phyloP scores from a whole-genome alignment of 1,140 invertebrate species.

The Sarcophaga peregrina region DNA sequence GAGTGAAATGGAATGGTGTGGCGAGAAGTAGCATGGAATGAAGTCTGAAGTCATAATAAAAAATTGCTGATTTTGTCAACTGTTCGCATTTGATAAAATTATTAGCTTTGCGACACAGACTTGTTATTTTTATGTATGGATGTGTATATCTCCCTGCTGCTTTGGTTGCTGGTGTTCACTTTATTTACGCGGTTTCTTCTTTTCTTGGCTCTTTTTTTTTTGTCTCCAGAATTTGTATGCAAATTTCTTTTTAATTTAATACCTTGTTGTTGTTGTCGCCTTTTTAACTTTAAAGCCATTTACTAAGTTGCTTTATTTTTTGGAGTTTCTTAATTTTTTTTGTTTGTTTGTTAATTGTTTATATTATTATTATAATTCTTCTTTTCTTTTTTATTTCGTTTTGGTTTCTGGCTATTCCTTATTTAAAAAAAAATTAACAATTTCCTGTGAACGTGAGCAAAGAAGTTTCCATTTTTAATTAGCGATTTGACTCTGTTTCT shows the following conservation, averaged over 20 bases:
- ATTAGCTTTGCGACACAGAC: conserved; percentile 52
- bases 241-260: conserved; percentile 48
- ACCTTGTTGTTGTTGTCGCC: conserved; percentile 35
- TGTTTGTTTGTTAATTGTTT: conserved; percentile 15
- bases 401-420: background rate
- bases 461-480: background rate
- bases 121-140: conserved; percentile 33
- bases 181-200: background rate
- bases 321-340: conserved; percentile 5
- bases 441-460: conserved; percentile 18
- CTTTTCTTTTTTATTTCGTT: no score
- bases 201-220: conserved; percentile 40
- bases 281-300: conserved; percentile 42
- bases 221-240: conserved; percentile 43
- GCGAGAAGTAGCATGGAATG: no score
- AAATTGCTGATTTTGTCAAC: conserved; percentile 65
- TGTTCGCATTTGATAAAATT: conserved; percentile 65
- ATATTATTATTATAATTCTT: no score
- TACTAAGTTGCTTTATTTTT: conserved; percentile 29
- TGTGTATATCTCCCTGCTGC: conserved; percentile 28
- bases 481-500: background rate
- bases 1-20: background rate
- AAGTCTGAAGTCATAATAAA: conserved; percentile 23
- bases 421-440: conserved; percentile 11
- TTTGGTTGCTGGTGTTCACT: background rate